Base-by-base conservation (phyloP, 2,888 invertebrate genomes). In the Steinernema carpocapsae region DNA sequence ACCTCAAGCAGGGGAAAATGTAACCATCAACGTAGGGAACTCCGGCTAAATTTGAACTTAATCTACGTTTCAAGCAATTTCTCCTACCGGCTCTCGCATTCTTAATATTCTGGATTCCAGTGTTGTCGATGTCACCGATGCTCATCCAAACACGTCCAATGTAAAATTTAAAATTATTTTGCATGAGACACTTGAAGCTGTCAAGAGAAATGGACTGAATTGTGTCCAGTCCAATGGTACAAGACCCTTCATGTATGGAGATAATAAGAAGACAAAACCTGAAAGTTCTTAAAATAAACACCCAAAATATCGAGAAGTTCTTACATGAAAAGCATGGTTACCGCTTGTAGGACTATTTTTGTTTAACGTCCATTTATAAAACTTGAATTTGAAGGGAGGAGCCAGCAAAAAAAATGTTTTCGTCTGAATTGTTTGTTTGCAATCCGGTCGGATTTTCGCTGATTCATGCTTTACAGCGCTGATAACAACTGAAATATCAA, bases 61-160 rank as follows among this genome's bases (percentile, higher is more conserved):
- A 37, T 37, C 10, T 37, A 6, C 37, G 10, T 10, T 6, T 37
- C 37, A 10, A 37, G 37, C 48, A 48, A 14, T 14, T 43, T 14
- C 14, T 43, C 48, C 14, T 56, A 80, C 78, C 80, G 12, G 78
- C 76, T 48, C 72, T 64, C 0, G 81, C 81, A 48, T 80, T 78
- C 76, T 79, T 79, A 72, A 81, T 78, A 73, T 81, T 81, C 51
- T 76, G 74, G 70, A 81, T 76, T 48, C 81, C 81, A 19, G 79
- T 78, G 19, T 70, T 71, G 52, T 80, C 81, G 42, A 76, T 74
- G 48, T 76, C 74, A 72, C 80, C 81, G 51, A 78, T 72, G 37
- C 75, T 75, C 51, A 76, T 74, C 75, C 79, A 80, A 12, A 80
- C 77, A 37, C 80, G 74, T 19, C 77, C 79, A 51, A 81, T 77